Evolutionary conservation across 1,140 invertebrate genomes (phyloP), one percentile per base, ranked within the genome.

Genomic region (Armadillidium nasatum): DNA sequence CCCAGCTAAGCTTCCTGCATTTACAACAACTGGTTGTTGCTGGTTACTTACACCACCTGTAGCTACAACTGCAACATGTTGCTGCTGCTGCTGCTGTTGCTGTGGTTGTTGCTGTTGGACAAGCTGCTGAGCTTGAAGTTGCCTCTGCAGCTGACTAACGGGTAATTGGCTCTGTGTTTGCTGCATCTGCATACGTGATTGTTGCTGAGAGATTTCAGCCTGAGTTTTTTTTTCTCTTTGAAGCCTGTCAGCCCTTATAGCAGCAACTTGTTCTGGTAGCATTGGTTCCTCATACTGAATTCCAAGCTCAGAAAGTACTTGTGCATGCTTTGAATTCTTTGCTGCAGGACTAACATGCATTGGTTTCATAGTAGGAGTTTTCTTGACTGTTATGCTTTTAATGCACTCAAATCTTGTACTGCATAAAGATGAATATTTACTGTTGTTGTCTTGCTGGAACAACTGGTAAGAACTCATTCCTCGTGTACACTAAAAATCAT

Each of bases 251-350:
- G 92, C 93, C 81, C 94, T 87, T 72, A 90, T 90, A 9, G 89
- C 87, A 3, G 95, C 95, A 45, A 97, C 92, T 80, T 94, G 91
- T 80, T 91, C 89, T 0, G 95, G 95, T 75, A 89, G 88, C 21
- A 94, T 85, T 0, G 95, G 95, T 78, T 87, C 88, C 80, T 98
- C 95, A 82, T 95, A 94, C 82, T 90, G 90, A 70, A 98, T 92
- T 7, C 91, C 91, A 83, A 89, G 91, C 70, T 97, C 94, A 44
- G 89, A 87, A 77, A 97, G 84, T 50, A 95, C 89, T 33, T 90
- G 89, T 6, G 92, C 89, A 83, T 96, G 93, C 82, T 95, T 96
- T 7, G 91, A 89, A 86, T 94, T 95, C 83, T 92, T 94, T 73
- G 89, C 85, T 15, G 82, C 83, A 0, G 87, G 89, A 83, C 90